Percentiles rank a stretch among this genome's conserved stretches.
These are phyloP conservation scores for Agonopterix alstromeriana DNA, from an alignment of 2,888 invertebrate genomes.

Conservation along the genomic window DNA sequence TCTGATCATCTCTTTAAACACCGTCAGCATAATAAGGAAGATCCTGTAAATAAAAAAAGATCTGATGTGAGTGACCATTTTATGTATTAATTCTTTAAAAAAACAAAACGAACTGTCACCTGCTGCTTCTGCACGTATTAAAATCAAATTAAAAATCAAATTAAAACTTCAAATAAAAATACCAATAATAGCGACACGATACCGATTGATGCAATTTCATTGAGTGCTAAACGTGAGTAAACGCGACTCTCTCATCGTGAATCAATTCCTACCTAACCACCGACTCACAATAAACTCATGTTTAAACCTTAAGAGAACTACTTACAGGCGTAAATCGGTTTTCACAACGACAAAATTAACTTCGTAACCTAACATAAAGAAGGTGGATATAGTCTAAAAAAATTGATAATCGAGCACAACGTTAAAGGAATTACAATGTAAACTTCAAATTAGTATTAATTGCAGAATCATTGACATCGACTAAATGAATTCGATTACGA, in stretches of 20 bases:
- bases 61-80: too few relatives aligned
- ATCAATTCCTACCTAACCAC: constrained; percentile 35
- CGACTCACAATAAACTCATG: constrained; percentile 19
- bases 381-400: constrained; percentile 45
- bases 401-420: constrained; percentile 51
- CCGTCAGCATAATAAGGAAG: too few relatives aligned
- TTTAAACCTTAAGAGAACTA: constrained; percentile 10
- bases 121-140: constrained; percentile 39
- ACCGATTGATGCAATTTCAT: constrained; percentile 69
- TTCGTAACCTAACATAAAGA: constrained; percentile 36
- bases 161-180: constrained; percentile 62
- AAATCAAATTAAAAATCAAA: constrained; percentile 49
- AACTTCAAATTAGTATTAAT: constrained; percentile 69
- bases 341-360: constrained; percentile 20
- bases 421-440: constrained; percentile 62
- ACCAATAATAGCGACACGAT: constrained; percentile 62
- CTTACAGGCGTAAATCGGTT: constrained; percentile 25
- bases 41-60: too few relatives aligned
- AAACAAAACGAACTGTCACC: constrained; percentile 31
- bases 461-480: constrained; percentile 63
- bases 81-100: too few relatives aligned
- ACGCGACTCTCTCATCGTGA: constrained; percentile 49
- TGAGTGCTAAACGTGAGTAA: constrained; percentile 70
- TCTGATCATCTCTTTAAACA: too few relatives aligned
- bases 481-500: constrained; percentile 49